Evolutionary conservation across 2,797 vertebrate species (phyloP), one percentile per base, ranked within the genome.

Genomic region (Austrolebias charrua): DNA sequence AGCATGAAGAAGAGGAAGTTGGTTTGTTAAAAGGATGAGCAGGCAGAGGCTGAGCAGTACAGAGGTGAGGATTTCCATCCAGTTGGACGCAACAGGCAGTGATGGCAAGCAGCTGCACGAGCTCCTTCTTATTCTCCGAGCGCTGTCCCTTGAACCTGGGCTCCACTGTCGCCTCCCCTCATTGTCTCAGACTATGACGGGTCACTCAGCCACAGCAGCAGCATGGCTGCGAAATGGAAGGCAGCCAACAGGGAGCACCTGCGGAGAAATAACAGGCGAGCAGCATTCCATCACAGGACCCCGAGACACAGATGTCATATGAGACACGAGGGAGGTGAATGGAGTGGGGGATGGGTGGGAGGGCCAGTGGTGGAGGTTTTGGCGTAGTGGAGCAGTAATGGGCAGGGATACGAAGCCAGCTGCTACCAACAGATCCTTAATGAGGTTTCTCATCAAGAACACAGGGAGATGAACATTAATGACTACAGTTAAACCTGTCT

Each of bases 221-320:
- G 72, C 52, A 16, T 46, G 71, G 71, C 64, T 70, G 65, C 64
- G 62, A 56, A 81, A 78, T 83, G 79, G 67, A 79, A 66, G 64
- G 73, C 76, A 11, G 82, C 83, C 71, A 74, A 82, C 63, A 44
- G 78, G 75, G 79, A 88, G 76, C 91, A 93, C 91, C 92, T 92
- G 90, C 87, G 55, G 90, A 84, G 81, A 82, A 73, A 70, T 69
- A 69, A 83, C 74, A 59, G 85, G 79, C 68, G 19, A 83, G 76
- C 78, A 45, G 86, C 90, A 92, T 93, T 93, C 92, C 92, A 88
- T 88, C 86, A 86, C 90, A 89, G 86, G 79, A 81, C 79, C 83
- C 71, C 44, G 73, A 90, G 87, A 90, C 86, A 84, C 91, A 86
- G 88, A 88, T 90, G 90, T 88, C 85, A 85, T 84, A 83, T 72